Base-by-base conservation (phyloP, 2,797 vertebrate genomes). In the Cossypha caffra region DNA sequence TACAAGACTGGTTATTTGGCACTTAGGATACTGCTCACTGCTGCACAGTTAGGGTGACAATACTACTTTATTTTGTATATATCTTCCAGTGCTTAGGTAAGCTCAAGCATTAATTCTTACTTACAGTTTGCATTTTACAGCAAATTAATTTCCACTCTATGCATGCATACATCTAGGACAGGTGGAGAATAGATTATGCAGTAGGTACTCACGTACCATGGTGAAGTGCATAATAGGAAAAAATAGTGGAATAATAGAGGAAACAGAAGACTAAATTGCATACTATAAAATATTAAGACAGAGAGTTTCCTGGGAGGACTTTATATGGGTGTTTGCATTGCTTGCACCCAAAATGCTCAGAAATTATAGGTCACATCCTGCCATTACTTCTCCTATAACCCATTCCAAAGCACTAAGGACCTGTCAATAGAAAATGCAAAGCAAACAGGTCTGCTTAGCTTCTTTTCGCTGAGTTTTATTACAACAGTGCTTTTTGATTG, bases 101-200 rank as follows among this genome's bases (percentile, higher is more conserved):
- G 72, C 47, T 71, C 3, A 16, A 71, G 64, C 43, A 47, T 71
- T 77, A 86, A 80, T 83, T 91, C 72, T 50, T 90, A 67, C 78
- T 77, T 78, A 90, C 25, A 80, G 79, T 63, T 91, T 91, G 75
- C 72, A 81, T 88, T 94, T 94, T 72, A 91, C 4, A 52, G 64
- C 35, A 80, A 91, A 94, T 91, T 91, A 89, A 89, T 89, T 96
- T 88, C 88, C 42, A 64, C 50, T 81, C n/a, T 58, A 18, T 52
- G 78, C 71, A 67, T 42, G 26, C 48, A 50, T 66, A 83, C 55
- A 72, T 62, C 33, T 55, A 94, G 51, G 76, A 51, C 50, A 80
- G 62, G 66, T 43, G 12, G 58, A 91, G 63, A 85, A 79, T 89
- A 82, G 66, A 90, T 86, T 84, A 83, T 90, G 54, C 50, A 75